Evolutionary conservation across 1,140 invertebrate species (phyloP).

Genomic region (Brachionus angularis): DNA sequence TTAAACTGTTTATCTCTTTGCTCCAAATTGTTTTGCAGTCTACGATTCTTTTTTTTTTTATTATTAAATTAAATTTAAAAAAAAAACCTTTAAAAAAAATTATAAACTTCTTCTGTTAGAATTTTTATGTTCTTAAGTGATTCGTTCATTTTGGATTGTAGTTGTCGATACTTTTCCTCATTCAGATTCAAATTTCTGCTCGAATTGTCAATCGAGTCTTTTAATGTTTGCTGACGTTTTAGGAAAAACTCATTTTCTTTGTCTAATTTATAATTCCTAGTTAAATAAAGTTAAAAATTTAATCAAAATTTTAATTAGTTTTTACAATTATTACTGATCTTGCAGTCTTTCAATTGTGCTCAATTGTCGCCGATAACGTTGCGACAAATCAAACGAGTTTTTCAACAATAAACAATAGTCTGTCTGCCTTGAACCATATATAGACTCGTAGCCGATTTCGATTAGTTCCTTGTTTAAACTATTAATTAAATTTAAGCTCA

Average conservation of each 20-base stretch:
- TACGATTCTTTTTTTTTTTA: neutral
- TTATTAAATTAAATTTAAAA: neutral
- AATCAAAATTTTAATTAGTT: neutral
- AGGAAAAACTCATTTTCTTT: conserved; percentile 36
- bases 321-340: neutral
- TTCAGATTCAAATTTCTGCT: neutral
- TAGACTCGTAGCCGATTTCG: conserved; percentile 18
- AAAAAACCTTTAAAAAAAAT: neutral
- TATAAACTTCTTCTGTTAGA: neutral
- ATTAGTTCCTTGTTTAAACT: no score
- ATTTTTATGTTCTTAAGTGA: neutral
- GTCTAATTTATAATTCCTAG: conserved; percentile 23
- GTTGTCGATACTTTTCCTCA: conserved; percentile 11
- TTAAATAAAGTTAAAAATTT: neutral
- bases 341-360: conserved; percentile 20
- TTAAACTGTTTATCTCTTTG: conserved; percentile 33
- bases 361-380: conserved; percentile 10
- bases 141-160: neutral
- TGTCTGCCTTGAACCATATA: neutral
- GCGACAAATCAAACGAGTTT: neutral
- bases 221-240: conserved; percentile 16
- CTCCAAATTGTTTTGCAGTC: neutral
- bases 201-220: conserved; percentile 17
- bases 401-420: neutral
- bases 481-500: no score